phyloP scores from a whole-genome alignment of 2,888 invertebrate species.

The Tenthredo livida region DNA sequence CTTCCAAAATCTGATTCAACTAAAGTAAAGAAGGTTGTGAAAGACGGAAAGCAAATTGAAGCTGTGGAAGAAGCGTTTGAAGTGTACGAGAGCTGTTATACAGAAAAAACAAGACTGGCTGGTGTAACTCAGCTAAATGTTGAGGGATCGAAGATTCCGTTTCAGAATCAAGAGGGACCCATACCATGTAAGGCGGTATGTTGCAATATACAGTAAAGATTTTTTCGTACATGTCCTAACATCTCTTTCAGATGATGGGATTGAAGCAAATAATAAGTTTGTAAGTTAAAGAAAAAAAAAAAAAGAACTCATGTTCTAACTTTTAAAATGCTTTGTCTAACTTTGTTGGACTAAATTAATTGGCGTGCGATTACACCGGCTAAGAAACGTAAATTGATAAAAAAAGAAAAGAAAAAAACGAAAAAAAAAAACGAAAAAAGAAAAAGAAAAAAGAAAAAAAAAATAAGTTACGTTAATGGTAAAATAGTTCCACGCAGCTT shows the following conservation, averaged over 20 bases:
- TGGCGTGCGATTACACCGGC: not conserved
- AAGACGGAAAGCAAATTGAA: conserved; percentile 55
- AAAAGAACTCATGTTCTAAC: not conserved
- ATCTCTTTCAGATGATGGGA: not conserved
- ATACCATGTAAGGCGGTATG: conserved; percentile 73
- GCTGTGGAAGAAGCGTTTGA: conserved; percentile 75
- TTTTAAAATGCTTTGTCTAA: conserved; percentile 42
- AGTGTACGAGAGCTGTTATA: conserved; percentile 74
- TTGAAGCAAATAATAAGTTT: conserved; percentile 5
- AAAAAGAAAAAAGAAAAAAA: conserved; percentile 24
- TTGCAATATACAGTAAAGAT: conserved; percentile 73
- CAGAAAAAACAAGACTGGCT: conserved; percentile 61
- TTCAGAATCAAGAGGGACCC: conserved; percentile 63
- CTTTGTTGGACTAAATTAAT: conserved; percentile 28
- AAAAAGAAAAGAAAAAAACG: conserved; percentile 52
- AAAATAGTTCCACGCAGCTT: conserved; percentile 53
- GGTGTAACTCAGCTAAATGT: conserved; percentile 62
- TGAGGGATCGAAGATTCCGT: conserved; percentile 57
- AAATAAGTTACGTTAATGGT: conserved; percentile 51
- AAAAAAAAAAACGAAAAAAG: conserved; percentile 37
- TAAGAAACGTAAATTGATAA: conserved; percentile 25
- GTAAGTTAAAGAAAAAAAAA: not conserved
- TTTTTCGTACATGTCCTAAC: not conserved
- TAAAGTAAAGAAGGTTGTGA: conserved; percentile 25
- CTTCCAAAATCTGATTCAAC: conserved; percentile 56